Evolutionary conservation across 2,888 invertebrate genomes (phyloP).

Genomic region (Proisotoma minuta): DNA sequence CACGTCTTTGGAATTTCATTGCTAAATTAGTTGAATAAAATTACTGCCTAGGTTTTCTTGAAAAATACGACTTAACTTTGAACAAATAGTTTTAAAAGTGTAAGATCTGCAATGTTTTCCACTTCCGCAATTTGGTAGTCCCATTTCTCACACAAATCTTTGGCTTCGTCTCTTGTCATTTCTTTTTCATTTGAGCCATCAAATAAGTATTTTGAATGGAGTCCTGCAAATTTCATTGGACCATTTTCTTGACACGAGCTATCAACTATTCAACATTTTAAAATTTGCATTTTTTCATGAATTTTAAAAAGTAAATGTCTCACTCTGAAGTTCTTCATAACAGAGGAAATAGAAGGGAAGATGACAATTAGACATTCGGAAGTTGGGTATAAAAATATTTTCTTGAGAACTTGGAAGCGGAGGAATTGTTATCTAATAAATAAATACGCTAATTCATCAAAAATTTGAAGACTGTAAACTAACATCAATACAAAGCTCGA

Average conservation of each 20-base stretch:
- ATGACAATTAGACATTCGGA: background rate
- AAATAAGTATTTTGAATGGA: background rate
- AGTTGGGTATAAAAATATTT: background rate
- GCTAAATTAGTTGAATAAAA: background rate
- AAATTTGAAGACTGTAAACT: background rate
- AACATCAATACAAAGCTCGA: background rate
- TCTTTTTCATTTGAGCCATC: background rate
- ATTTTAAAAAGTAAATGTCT: background rate
- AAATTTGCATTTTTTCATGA: too few species aligned
- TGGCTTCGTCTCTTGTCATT: background rate
- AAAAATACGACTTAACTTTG: too few species aligned
- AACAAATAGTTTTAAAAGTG: too few species aligned
- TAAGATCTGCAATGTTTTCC: background rate
- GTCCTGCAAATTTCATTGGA: background rate
- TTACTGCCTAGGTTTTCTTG: too few species aligned
- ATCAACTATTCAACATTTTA: background rate
- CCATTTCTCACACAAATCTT: background rate
- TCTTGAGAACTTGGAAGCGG: too few species aligned
- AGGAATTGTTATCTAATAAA: too few species aligned
- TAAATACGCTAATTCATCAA: too few species aligned
- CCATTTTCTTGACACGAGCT: background rate
- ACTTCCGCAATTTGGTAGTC: constrained; percentile 1
- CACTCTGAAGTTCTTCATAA: background rate
- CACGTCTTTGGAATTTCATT: background rate
- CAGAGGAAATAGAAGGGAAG: background rate